A percentile compares a stretch with the other conserved stretches of the same genome.
phyloP scores from a whole-genome alignment of 2,113 vertebrate genomes.

The Clarias gariepinus region DNA sequence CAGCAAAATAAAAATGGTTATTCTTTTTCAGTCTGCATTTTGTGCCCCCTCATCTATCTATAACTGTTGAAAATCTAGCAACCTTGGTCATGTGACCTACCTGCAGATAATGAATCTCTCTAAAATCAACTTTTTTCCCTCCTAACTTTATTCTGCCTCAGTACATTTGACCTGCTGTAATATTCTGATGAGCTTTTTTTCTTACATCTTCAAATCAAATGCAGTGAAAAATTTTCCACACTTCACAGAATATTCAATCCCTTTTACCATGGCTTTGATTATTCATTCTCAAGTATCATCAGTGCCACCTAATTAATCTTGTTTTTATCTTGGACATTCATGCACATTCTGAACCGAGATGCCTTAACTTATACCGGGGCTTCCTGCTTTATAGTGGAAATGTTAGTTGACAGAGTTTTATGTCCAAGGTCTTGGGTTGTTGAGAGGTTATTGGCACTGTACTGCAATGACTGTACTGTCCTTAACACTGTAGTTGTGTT shows the following conservation, averaged over 20 bases:
- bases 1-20: neutral
- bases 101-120: neutral
- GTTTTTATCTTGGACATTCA: conserved; percentile 3
- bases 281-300: neutral
- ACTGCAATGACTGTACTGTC: conserved; percentile 3
- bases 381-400: neutral
- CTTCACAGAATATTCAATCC: neutral
- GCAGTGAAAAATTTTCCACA: neutral
- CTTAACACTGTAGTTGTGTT: neutral
- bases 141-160: neutral
- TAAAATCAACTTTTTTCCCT: neutral
- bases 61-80: neutral
- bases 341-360: conserved; percentile 11
- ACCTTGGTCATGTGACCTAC: neutral
- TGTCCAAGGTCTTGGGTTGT: conserved; percentile 13
- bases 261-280: neutral
- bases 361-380: neutral
- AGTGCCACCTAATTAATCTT: neutral
- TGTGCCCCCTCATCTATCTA: no score
- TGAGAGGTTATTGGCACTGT: neutral
- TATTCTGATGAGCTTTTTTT: neutral
- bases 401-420: conserved; percentile 15
- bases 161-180: neutral
- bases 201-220: neutral
- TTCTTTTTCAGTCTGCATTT: neutral